A percentile compares a stretch with the other conserved stretches of the same genome.
phyloP scores from a whole-genome alignment of 2,113 vertebrate genomes.

The Anseranas semipalmata region DNA sequence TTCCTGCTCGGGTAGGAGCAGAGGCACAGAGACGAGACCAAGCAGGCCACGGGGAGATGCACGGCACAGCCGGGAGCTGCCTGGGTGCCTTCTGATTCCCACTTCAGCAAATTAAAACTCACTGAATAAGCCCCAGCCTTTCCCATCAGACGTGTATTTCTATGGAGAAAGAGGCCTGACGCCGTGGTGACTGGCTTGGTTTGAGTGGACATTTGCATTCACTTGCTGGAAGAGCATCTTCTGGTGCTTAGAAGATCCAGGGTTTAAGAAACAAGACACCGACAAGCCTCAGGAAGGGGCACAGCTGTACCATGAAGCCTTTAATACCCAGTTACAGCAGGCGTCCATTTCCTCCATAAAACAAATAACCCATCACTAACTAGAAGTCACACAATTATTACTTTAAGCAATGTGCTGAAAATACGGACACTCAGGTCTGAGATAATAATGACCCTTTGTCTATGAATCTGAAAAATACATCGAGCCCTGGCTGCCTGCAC shows the following conservation, averaged over 20 bases:
- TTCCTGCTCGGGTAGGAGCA: no score
- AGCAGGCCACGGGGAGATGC: no score
- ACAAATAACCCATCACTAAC: not conserved
- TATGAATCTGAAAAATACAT: not conserved
- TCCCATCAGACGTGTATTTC: no score
- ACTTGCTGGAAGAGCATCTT: not conserved
- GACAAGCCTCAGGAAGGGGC: not conserved
- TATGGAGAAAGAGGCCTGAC: no score
- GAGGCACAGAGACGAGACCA: no score
- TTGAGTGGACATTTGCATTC: not conserved
- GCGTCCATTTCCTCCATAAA: not conserved
- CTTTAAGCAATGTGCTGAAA: not conserved
- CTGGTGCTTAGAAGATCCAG: not conserved
- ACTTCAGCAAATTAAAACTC: no score
- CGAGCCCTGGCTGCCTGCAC: not conserved
- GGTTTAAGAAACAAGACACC: rapidly evolving
- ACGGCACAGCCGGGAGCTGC: no score
- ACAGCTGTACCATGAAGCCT: not conserved
- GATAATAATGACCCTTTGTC: not conserved
- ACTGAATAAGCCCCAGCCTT: no score
- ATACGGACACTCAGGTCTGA: not conserved
- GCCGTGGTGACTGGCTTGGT: no score
- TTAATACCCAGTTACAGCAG: not conserved
- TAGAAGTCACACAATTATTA: not conserved
- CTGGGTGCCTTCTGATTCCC: no score